Evolutionary conservation across 2,113 vertebrate species (phyloP), one percentile per base, ranked within the genome.

Genomic region (Chloebia gouldiae): DNA sequence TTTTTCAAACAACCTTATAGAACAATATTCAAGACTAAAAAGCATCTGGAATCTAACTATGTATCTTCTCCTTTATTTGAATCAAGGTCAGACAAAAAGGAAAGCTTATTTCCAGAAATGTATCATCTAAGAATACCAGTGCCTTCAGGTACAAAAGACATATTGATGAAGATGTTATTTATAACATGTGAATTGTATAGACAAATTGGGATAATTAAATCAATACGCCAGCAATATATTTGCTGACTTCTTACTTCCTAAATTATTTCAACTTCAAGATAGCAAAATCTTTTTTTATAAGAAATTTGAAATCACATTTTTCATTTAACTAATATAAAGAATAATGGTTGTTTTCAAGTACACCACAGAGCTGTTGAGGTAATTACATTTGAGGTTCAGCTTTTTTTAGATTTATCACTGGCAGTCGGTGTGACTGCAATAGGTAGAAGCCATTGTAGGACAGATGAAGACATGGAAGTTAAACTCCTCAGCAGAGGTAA

Each of bases 141-240:
- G 3, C 4, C 39, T 90, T 88, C 57, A 70, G 9, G 8, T 78
- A 70, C 42, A 81, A 66, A 80, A 61, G 25, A 45, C 18, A 45
- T 44, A 15, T 6, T 66, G 47, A 69, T 73, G 23, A 88, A 81
- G 42, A 64, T 33, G 4, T 8, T 60, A 31, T 71, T 81, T 57
- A 42, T 73, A 87, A 79, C 3, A 31, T 0, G 0, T 69, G 40
- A 69, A 47, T 60, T 70, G 4, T 28, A 13, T 45, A 47, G 37
- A 24, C 25, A n/a, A 82, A 89, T 17, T 75, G 21, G 20, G 39
- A 39, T 87, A 31, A 85, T 72, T 90, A 87, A 40, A 33, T 40
- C 23, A 56, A 0, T 35, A 76, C 35, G 13, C 42, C 30, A 84
- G 16, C 30, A 54, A 45, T 66, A 15, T 37, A 70, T 70, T 91